Evolutionary conservation across 2,113 vertebrate genomes (phyloP).

Genomic region (Platysteira castanea): DNA sequence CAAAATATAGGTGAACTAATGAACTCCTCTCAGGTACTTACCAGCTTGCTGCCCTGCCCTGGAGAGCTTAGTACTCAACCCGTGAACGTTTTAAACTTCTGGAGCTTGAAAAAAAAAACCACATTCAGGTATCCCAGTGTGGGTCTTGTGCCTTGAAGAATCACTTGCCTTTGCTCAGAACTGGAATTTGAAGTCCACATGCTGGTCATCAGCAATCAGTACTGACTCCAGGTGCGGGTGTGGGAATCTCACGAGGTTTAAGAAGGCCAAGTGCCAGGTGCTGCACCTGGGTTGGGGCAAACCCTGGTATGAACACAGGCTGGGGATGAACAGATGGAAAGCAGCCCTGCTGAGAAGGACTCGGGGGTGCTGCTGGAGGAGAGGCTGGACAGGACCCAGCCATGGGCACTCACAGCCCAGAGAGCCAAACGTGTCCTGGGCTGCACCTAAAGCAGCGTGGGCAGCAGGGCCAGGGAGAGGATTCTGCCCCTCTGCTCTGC

Average conservation of each 20-base stretch:
- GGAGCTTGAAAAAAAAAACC: fast-evolving
- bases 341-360: neutral
- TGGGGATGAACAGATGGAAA: neutral
- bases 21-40: neutral
- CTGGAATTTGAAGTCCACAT: neutral
- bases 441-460: neutral
- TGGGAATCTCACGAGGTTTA: neutral
- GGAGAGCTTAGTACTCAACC: neutral
- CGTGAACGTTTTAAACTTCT: neutral
- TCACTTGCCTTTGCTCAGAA: neutral
- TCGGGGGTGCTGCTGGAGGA: neutral
- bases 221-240: neutral
- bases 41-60: neutral
- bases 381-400: neutral
- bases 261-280: neutral
- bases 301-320: neutral
- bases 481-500: neutral
- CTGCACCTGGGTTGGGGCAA: neutral
- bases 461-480: neutral
- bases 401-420: neutral
- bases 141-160: neutral
- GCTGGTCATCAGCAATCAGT: neutral
- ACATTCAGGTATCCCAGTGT: neutral
- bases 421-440: neutral
- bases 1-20: neutral